Percentiles rank a stretch among this genome's conserved stretches.
Evolutionary conservation across 2,113 vertebrate genomes (phyloP).

Genomic region (Eubucco bourcierii): DNA sequence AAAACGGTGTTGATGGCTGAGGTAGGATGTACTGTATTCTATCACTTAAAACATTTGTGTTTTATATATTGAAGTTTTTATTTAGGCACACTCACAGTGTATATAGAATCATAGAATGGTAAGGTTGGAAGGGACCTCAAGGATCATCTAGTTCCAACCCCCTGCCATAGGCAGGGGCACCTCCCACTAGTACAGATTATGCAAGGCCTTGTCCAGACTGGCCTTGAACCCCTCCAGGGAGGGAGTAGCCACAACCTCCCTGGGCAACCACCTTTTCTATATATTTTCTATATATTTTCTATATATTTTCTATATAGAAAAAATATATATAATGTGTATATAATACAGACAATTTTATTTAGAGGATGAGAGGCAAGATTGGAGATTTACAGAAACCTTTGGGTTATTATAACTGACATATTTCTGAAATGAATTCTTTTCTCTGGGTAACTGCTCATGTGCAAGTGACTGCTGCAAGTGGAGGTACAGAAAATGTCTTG

Average conservation of each 20-base stretch:
- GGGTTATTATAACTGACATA: background rate
- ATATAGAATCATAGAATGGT: too few species aligned
- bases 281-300: too few species aligned
- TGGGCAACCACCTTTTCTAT: too few species aligned
- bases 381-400: background rate
- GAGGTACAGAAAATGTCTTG: background rate
- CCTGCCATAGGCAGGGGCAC: too few species aligned
- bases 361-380: background rate
- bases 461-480: background rate
- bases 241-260: too few species aligned
- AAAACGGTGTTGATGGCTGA: background rate
- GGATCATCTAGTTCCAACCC: too few species aligned
- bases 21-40: background rate
- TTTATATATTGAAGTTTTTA: background rate
- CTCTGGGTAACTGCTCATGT: background rate
- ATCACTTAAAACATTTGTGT: background rate
- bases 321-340: too few species aligned
- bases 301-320: too few species aligned
- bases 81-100: background rate
- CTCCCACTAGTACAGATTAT: too few species aligned
- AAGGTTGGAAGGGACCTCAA: too few species aligned
- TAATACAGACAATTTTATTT: background rate
- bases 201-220: too few species aligned
- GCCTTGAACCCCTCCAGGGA: too few species aligned
- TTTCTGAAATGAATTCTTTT: background rate